Evolutionary conservation across 2,888 invertebrate species (phyloP), one percentile per base, ranked within the genome.

Genomic region (Cerceris rybyensis): DNA sequence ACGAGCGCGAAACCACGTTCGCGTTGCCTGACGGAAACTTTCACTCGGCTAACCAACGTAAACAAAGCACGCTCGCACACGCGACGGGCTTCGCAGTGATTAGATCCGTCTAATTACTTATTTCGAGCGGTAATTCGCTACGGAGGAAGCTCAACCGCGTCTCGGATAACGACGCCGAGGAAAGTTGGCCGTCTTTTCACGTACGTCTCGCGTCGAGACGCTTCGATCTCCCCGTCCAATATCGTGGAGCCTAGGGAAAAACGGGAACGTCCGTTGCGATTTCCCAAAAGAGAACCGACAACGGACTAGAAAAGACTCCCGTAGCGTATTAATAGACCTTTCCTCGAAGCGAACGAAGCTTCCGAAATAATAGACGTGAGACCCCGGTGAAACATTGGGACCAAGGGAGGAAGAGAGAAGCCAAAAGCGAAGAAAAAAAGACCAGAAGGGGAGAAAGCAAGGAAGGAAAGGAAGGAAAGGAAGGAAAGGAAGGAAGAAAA

Each of bases 31-130:
- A 54, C 59, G 70, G 55, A 49, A 80, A 84, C 84, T 84, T 84
- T 84, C 84, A 84, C 84, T 85, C 65, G 74, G 39, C 63, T 52
- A 59, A 78, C 64, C 58, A 70, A 69, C 78, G 70, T 82, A 84
- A 84, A 82, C 85, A 85, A 85, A 78, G 72, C 70, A 57, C 76
- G 68, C 28, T 41, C 17, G 50, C 41, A 58, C 75, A 70, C 67
- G 75, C 66, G 70, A 74, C 60, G 39, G 42, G 42, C 14, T 60
- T 69, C 49, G 49, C 52, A 13, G 16, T 49, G 71, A 75, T 78
- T 78, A 78, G 63, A 46, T 75, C 54, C 63, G 39, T 16, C 63
- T 76, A 73, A 76, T 76, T 72, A 39, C 46, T 6, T 9, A 39
- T 17, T 61, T 68, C 46, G 41, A 70, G 41, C 41, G 7, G 61